A percentile compares a stretch with the other conserved stretches of the same genome.
Conservation (phyloP, 2,113 vertebrate species). For the Centropus unirufus region DNA sequence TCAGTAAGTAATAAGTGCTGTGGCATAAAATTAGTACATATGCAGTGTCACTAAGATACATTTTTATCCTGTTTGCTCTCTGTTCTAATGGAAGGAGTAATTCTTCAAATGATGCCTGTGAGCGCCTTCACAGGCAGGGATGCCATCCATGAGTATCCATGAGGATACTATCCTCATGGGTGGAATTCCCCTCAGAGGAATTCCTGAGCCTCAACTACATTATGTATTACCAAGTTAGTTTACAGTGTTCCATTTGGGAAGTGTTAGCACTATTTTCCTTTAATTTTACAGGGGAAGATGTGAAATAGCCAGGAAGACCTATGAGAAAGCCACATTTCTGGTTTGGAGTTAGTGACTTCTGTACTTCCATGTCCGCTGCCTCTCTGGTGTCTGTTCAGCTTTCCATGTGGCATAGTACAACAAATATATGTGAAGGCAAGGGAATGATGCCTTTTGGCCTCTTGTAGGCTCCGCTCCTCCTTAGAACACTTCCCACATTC, state of each 20-base stretch:
- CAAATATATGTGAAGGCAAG: not conserved
- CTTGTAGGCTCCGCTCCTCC: not conserved
- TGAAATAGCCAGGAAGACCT: not conserved
- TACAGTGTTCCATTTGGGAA: slow-evolving; percentile 19
- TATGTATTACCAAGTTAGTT: slow-evolving; percentile 40
- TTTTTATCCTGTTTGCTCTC: slow-evolving; percentile 32
- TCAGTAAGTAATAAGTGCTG: slow-evolving; percentile 27
- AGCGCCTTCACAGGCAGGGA: not conserved
- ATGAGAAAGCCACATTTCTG: not conserved
- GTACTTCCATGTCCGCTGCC: not conserved
- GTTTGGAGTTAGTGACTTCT: not conserved
- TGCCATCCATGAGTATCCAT: too few relatives aligned
- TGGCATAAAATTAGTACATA: slow-evolving; percentile 11
- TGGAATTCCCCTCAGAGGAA: not conserved
- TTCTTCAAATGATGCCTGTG: slow-evolving; percentile 44
- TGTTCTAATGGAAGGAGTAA: slow-evolving; percentile 29
- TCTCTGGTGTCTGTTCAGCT: not conserved
- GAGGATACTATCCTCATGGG: not conserved
- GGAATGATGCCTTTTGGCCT: not conserved
- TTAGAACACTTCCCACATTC: not conserved
- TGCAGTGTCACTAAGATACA: not conserved
- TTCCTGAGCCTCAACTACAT: slow-evolving; percentile 43
- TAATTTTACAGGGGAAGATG: slow-evolving; percentile 1
- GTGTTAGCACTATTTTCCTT: not conserved
- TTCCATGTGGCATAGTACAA: not conserved